Base-by-base conservation (phyloP, 2,797 vertebrate genomes). In the Argentina silus region DNA sequence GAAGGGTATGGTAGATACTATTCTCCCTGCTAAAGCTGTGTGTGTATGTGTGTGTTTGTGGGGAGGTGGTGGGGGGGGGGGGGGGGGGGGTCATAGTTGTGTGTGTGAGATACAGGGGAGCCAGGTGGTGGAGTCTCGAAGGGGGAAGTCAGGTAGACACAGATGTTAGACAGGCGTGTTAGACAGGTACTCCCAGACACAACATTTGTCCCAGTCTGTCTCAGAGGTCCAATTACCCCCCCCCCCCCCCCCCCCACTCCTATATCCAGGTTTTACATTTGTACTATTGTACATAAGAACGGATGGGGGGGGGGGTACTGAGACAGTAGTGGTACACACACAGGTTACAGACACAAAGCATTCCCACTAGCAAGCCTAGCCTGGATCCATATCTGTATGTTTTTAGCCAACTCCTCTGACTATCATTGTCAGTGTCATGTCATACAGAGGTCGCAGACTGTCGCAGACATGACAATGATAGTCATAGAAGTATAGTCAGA, bases 201-300 rank as follows among this genome's bases (percentile, higher is more conserved):
- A n/a, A 67, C 64, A 72, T 77, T 67, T 76, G 45, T 70, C 56
- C 36, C 27, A 56, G 21, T 50, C 21, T 7, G 63, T 68, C 70
- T 69, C 67, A 50, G 36, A 64, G 70, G 76, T 44, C 44, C 53
- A 36, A 43, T 72, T 21, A 77, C 43, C 7, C 55, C 14, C 44
- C 43, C 21, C 51, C 15, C 27, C 45, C 57, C 2, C 62, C 17
- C 45, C 60, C 21, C 19, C 55, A 65, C 50, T 17, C 62, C 27
- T 36, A 7, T 67, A 60, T 59, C 47, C 57, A 48, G 55, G 45
- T 67, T 69, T 60, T 71, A 75, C 48, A 53, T 63, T 43, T 73
- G 65, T 71, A 75, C 19, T 17, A 53, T 50, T 73, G 69, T 75
- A 72, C 53, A 72, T 72, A 67, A 70, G 42, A 66, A 43, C 11